Base-by-base conservation (phyloP, 2,888 invertebrate species). In the Abrostola triplasia region DNA sequence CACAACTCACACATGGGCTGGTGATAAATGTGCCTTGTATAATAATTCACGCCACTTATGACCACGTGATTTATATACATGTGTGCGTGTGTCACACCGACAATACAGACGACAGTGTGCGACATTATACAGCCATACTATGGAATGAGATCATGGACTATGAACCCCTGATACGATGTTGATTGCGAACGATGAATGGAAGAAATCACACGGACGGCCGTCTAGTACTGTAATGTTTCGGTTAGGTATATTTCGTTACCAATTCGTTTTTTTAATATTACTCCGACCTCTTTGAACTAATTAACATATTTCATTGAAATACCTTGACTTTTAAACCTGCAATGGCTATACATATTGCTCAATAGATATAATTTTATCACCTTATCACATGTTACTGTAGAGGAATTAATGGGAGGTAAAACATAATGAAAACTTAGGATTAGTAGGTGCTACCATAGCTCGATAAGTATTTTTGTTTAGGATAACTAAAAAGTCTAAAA, bases 141-240 rank as follows among this genome's bases (percentile, higher is more conserved):
- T 73, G 70, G 69, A 83, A 83, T 72, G 82, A 80, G 80, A 78
- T 74, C 82, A 80, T 70, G 84, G 80, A 83, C 86, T 85, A 76
- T 82, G 86, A 81, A 84, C 84, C 70, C 64, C 65, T 73, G 77
- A 76, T 74, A 73, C 64, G 67, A 66, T 68, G 73, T 55, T 67
- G 71, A 64, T 64, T 57, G 60, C 70, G 36, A 56, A 59, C 71
- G 69, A 70, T 79, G 79, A 78, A 79, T 78, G 69, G 71, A 64
- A 71, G 62, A 54, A 64, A 67, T 60, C 42, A 52, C 35, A 40
- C 49, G 59, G 59, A 66, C 63, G 41, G 13, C 8, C 37, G 55
- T 55, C 60, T 62, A 37, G 40, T 54, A 51, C 49, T 38, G 13
- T 62, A 53, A 57, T 48, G 48, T 53, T 41, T 36, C 1, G 41